Conservation (phyloP, 2,797 vertebrate species). For the Pipistrellus kuhlii region DNA sequence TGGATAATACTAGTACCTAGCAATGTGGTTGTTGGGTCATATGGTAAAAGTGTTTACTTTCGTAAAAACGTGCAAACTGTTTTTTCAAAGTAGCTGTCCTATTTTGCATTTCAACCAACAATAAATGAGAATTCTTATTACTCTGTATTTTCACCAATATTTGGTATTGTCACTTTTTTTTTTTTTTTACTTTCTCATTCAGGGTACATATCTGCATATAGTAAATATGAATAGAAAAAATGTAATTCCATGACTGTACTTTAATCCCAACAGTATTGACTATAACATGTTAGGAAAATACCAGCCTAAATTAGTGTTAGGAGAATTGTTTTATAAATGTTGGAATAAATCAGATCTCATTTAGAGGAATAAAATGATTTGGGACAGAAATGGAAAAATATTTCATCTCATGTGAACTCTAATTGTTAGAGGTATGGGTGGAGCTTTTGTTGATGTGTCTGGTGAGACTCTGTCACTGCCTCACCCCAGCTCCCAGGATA, state of each 20-base stretch:
- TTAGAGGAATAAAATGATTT: background rate
- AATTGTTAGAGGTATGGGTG: background rate
- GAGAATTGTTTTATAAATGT: background rate
- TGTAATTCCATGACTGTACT: background rate
- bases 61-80: background rate
- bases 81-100: background rate
- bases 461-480: background rate
- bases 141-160: background rate
- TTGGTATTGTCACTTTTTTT: background rate
- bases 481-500: background rate
- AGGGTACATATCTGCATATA: background rate
- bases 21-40: background rate
- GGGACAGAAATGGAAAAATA: background rate
- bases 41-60: background rate
- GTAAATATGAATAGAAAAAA: background rate
- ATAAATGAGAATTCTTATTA: background rate
- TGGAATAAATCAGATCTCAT: slow-evolving; percentile 27
- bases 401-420: background rate
- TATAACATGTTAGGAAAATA: background rate
- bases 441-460: background rate
- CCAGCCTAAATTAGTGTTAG: background rate
- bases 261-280: background rate
- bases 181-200: background rate
- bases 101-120: background rate
- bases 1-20: background rate